Evolutionary conservation across 2,888 invertebrate genomes (phyloP).

Genomic region (Plemyria rubiginata): DNA sequence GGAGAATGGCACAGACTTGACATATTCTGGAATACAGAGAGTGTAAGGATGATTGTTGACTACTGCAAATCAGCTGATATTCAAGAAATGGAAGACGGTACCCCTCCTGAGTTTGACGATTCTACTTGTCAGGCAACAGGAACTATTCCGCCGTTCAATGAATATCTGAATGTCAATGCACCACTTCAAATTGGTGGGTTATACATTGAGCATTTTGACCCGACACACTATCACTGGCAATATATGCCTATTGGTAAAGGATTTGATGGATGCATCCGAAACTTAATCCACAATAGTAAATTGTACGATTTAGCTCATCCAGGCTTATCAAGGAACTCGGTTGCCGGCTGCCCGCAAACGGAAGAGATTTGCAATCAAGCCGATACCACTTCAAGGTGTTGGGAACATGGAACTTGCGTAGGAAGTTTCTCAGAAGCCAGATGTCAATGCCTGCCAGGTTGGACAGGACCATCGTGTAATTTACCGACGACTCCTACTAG

Average conservation of each 20-base stretch:
- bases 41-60: constrained; percentile 96
- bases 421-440: constrained; percentile 95
- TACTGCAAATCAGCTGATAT: constrained; percentile 95
- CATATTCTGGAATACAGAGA: constrained; percentile 97
- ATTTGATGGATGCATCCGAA: constrained; percentile 98
- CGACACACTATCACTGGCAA: constrained; percentile 95
- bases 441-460: constrained; percentile 98
- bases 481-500: constrained; percentile 95
- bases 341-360: constrained; percentile 96
- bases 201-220: constrained; percentile 95
- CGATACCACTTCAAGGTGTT: constrained; percentile 93
- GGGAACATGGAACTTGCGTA: constrained; percentile 97
- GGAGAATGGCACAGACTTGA: constrained; percentile 99
- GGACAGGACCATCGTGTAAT: constrained; percentile 95
- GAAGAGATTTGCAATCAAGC: constrained; percentile 96
- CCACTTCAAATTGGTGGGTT: constrained; percentile 98
- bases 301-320: constrained; percentile 98
- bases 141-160: constrained; percentile 96
- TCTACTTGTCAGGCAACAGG: constrained; percentile 95
- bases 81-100: constrained; percentile 95
- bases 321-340: constrained; percentile 93
- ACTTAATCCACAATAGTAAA: constrained; percentile 97
- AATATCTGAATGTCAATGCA: constrained; percentile 97
- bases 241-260: constrained; percentile 95
- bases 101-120: constrained; percentile 94